These are phyloP conservation scores for Leuctra nigra DNA, from an alignment of 2,888 invertebrate species.

Conservation along the genomic window DNA sequence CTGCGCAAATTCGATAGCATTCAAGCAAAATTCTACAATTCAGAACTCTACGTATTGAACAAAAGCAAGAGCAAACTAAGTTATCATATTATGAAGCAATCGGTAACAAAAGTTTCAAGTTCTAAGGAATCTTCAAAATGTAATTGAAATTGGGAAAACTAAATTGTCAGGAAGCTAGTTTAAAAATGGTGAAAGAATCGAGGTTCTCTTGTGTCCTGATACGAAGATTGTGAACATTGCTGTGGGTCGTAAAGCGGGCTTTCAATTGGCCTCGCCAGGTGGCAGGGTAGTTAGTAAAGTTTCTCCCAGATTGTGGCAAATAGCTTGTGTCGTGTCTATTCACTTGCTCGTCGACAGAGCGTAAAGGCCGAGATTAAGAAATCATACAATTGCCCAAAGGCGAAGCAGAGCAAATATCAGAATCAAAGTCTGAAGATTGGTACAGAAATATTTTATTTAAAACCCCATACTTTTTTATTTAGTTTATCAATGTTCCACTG, in stretches of 20 bases:
- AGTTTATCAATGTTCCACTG: no score
- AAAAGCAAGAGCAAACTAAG: slow-evolving; percentile 5
- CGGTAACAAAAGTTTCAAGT: slow-evolving; percentile 1
- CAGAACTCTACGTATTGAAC: background rate
- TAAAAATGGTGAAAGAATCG: slow-evolving; percentile 3
- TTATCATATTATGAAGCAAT: background rate
- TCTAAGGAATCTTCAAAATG: background rate
- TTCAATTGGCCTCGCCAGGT: slow-evolving; percentile 14
- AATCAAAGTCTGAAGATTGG: no score
- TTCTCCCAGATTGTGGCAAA: background rate
- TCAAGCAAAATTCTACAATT: slow-evolving; percentile 1
- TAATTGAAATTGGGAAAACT: slow-evolving; percentile 9
- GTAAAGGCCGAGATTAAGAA: slow-evolving; percentile 9
- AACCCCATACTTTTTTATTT: no score
- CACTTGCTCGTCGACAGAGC: background rate
- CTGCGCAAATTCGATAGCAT: slow-evolving; percentile 6
- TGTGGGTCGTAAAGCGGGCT: background rate
- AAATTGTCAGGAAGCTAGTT: slow-evolving; percentile 3
- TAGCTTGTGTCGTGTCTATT: slow-evolving; percentile 2
- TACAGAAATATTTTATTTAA: no score
- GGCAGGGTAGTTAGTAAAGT: slow-evolving; percentile 13
- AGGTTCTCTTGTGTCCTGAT: no score
- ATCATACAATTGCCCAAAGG: slow-evolving; percentile 9
- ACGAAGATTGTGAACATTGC: slow-evolving; percentile 2
- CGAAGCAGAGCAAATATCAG: no score